Evolutionary conservation across 2,797 vertebrate genomes (phyloP).

Genomic region (Vireo griseus): DNA sequence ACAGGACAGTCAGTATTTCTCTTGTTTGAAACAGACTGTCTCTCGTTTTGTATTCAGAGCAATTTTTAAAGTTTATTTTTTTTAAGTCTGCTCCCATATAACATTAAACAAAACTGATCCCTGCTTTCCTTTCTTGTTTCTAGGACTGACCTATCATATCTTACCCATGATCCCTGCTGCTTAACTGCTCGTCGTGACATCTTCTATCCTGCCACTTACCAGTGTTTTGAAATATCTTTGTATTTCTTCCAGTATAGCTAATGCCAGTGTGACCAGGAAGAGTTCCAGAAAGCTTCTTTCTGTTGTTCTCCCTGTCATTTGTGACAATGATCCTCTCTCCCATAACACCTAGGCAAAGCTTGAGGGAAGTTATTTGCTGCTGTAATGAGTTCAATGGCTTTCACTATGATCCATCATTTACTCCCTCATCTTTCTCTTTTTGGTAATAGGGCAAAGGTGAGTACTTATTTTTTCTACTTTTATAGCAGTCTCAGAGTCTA

Average conservation of each 20-base stretch:
- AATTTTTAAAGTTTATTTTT: background rate
- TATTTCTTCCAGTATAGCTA: background rate
- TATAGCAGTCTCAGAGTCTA: background rate
- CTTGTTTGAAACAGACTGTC: background rate
- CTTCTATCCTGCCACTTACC: background rate
- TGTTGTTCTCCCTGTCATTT: rapidly evolving
- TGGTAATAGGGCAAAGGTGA: background rate
- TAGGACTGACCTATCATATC: background rate
- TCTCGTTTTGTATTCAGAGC: background rate
- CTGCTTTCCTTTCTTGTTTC: background rate
- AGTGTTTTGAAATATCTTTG: background rate
- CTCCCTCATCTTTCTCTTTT: background rate
- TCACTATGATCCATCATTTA: background rate
- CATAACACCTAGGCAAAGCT: rapidly evolving
- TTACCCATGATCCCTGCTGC: background rate
- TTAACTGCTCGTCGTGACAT: background rate
- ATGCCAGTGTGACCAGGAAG: background rate
- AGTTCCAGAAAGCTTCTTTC: background rate
- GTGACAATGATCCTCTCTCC: background rate
- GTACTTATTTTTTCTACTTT: background rate
- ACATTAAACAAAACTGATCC: background rate
- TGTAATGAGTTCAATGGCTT: background rate
- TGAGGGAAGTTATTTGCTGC: background rate
- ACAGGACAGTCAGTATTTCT: background rate
- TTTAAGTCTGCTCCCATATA: background rate